Percentiles rank a stretch among this genome's conserved stretches.
phyloP scores from a whole-genome alignment of 2,113 vertebrate genomes.

The Myocastor coypus region DNA sequence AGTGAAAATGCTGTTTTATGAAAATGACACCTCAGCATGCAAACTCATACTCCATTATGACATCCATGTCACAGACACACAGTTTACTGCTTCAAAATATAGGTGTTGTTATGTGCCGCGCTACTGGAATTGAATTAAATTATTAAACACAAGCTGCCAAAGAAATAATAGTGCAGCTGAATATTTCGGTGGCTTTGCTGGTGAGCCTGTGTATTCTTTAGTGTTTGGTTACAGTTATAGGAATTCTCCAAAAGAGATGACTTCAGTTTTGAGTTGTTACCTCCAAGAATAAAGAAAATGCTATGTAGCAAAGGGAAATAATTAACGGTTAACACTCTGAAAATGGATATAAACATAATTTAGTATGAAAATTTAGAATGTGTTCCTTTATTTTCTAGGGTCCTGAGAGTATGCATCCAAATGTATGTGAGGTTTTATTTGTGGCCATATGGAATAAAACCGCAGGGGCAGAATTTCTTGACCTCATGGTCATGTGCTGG shows the following conservation, averaged over 20 bases:
- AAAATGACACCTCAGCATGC: slow-evolving; percentile 84
- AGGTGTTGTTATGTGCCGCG: slow-evolving; percentile 75
- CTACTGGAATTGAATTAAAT: slow-evolving; percentile 85
- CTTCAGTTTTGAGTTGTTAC: background rate
- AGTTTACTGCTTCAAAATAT: slow-evolving; percentile 80
- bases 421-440: background rate
- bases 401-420: background rate
- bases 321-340: slow-evolving; percentile 55
- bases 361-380: slow-evolving; percentile 24
- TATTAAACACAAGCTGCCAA: slow-evolving; percentile 82
- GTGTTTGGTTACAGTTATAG: slow-evolving; percentile 18
- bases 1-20: slow-evolving; percentile 83
- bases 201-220: slow-evolving; percentile 48
- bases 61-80: slow-evolving; percentile 79
- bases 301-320: background rate
- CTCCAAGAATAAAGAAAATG: slow-evolving; percentile 52
- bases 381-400: slow-evolving; percentile 49
- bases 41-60: slow-evolving; percentile 81
- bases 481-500: slow-evolving; percentile 31
- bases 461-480: slow-evolving; percentile 23
- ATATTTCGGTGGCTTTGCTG: slow-evolving; percentile 68
- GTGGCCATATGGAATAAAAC: slow-evolving; percentile 56
- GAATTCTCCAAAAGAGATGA: slow-evolving; percentile 52
- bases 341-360: slow-evolving; percentile 53
- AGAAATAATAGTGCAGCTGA: slow-evolving; percentile 76